Conservation (phyloP, 2,113 vertebrate species). For the Limnothrissa miodon region DNA sequence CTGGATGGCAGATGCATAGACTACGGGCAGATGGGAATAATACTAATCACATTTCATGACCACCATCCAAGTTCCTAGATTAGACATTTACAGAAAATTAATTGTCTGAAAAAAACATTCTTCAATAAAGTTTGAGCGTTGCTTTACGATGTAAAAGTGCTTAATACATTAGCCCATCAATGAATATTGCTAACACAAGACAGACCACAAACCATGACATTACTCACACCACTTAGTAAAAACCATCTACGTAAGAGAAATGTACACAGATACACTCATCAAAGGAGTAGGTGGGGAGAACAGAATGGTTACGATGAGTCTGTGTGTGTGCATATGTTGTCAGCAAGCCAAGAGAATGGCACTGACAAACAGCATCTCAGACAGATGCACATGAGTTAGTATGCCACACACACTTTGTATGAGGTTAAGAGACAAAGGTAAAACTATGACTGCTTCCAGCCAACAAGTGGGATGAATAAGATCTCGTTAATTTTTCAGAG, state of each 20-base stretch:
- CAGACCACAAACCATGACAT: neutral
- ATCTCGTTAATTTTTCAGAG: constrained; percentile 69
- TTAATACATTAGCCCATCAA: neutral
- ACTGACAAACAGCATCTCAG: neutral
- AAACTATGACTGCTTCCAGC: constrained; percentile 46
- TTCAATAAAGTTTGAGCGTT: too few species aligned
- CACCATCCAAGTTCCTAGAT: too few species aligned
- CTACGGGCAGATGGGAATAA: too few species aligned
- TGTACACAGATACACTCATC: neutral
- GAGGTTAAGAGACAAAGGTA: constrained; percentile 39
- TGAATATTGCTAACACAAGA: neutral
- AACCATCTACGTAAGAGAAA: neutral
- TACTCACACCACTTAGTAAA: neutral
- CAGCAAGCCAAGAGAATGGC: neutral
- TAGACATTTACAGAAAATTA: too few species aligned
- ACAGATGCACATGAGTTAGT: neutral
- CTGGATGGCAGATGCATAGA: too few species aligned
- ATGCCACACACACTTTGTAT: neutral
- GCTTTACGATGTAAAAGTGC: neutral
- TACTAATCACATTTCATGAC: too few species aligned
- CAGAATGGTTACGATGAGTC: neutral
- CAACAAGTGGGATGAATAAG: constrained; percentile 49
- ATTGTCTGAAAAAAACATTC: too few species aligned
- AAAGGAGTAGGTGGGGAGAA: neutral
- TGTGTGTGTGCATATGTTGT: neutral